Percentiles rank a stretch among this genome's conserved stretches.
phyloP scores from a whole-genome alignment of 2,888 invertebrate species.

The Eristalis arbustorum region DNA sequence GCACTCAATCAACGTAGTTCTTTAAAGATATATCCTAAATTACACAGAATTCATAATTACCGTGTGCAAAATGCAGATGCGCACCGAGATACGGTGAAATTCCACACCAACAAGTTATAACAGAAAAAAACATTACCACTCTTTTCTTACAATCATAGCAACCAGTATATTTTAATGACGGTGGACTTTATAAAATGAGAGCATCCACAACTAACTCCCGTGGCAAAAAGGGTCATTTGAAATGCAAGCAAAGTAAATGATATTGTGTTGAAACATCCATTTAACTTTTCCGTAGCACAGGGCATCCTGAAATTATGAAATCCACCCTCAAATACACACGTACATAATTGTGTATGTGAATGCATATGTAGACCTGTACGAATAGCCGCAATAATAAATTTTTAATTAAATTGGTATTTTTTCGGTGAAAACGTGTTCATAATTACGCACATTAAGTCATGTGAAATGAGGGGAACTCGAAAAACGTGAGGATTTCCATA shows the following conservation, averaged over 20 bases:
- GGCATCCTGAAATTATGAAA: not conserved
- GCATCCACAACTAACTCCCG: not conserved
- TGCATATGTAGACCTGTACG: not conserved
- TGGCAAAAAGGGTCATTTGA: constrained; percentile 15
- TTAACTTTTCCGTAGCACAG: not conserved
- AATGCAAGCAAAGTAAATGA: constrained; percentile 2
- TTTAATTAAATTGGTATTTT: constrained; percentile 47
- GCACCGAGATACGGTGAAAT: not conserved
- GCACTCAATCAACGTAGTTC: not conserved
- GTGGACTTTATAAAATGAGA: constrained; percentile 34
- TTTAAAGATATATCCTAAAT: not conserved
- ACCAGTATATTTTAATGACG: constrained; percentile 43
- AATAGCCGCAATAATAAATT: constrained; percentile 42
- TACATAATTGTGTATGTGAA: not conserved
- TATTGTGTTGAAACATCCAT: not conserved
- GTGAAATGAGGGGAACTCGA: not conserved
- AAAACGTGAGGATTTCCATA: not conserved
- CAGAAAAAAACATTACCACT: not conserved
- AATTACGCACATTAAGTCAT: constrained; percentile 16
- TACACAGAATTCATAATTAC: not conserved
- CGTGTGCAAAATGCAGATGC: constrained; percentile 17
- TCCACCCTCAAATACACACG: not conserved
- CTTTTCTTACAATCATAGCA: not conserved
- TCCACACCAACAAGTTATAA: not conserved
- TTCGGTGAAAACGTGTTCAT: not conserved